Conservation (phyloP, 2,797 vertebrate genomes). For the Tragelaphus eurycerus region DNA sequence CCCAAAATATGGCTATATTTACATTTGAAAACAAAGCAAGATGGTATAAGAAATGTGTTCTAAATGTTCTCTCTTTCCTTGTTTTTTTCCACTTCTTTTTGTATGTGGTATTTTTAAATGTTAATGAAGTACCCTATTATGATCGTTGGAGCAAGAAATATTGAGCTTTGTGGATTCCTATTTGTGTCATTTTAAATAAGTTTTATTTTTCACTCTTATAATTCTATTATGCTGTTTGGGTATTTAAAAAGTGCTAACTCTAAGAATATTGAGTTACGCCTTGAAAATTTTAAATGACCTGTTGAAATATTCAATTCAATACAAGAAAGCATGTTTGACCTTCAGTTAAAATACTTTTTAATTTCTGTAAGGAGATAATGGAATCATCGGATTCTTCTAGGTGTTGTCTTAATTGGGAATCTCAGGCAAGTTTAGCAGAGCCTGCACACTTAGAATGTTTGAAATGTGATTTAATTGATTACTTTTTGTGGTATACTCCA, state of each 20-base stretch:
- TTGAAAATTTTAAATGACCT: constrained; percentile 37
- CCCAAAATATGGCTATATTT: constrained; percentile 9
- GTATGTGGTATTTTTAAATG: neutral
- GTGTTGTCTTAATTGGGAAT: neutral
- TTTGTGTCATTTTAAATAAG: constrained; percentile 20
- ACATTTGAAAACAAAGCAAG: neutral
- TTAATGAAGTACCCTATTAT: neutral
- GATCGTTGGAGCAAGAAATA: neutral
- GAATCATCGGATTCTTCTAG: neutral
- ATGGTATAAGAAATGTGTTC: neutral
- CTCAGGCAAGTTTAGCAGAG: neutral
- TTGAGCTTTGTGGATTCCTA: neutral
- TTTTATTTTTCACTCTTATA: neutral
- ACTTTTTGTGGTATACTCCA: neutral
- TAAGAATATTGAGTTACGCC: constrained; percentile 43
- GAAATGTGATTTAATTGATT: neutral
- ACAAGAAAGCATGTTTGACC: neutral
- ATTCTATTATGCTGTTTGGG: neutral
- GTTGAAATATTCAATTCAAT: constrained; percentile 37
- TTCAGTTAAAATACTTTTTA: constrained; percentile 23
- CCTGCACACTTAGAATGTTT: neutral
- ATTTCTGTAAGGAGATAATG: constrained; percentile 5
- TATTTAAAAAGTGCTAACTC: constrained; percentile 45
- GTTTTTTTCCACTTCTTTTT: neutral
- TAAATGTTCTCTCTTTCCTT: neutral